Percentiles rank a stretch among this genome's conserved stretches.
phyloP scores from a whole-genome alignment of 1,140 invertebrate genomes.

The Drosophila paulistorum region DNA sequence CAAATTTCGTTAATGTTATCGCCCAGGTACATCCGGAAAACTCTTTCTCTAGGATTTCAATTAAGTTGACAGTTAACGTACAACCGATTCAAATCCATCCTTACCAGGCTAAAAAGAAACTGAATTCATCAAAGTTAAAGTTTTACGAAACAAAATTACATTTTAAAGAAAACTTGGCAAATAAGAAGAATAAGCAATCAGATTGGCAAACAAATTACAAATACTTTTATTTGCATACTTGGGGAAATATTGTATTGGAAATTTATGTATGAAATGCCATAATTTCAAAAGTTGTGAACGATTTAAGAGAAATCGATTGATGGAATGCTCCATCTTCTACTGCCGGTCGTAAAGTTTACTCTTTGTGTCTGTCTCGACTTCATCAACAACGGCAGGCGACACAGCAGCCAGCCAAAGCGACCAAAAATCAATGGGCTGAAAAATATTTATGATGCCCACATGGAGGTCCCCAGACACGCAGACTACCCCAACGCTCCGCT shows the following conservation, averaged over 20 bases:
- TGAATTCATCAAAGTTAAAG: too few relatives aligned
- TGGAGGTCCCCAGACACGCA: slow-evolving; percentile 15
- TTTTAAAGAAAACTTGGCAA: background rate
- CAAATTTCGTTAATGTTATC: slow-evolving; percentile 37
- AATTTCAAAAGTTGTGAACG: background rate
- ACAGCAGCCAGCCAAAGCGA: slow-evolving; percentile 65
- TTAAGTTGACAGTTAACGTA: background rate
- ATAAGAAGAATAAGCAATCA: too few relatives aligned
- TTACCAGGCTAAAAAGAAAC: too few relatives aligned
- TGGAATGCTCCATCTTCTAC: slow-evolving; percentile 37
- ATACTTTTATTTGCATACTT: too few relatives aligned
- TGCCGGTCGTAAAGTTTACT: slow-evolving; percentile 7
- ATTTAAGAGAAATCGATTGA: slow-evolving; percentile 16
- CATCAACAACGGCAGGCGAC: slow-evolving; percentile 66
- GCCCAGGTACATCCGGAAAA: slow-evolving; percentile 17
- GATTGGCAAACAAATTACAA: too few relatives aligned
- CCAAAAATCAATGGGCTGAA: slow-evolving; percentile 79
- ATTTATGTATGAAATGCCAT: slow-evolving; percentile 4
- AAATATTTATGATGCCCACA: slow-evolving; percentile 79
- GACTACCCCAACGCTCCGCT: background rate
- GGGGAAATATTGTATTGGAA: background rate
- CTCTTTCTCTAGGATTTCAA: slow-evolving; percentile 26
- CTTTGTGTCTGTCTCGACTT: slow-evolving; percentile 49
- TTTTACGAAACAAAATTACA: too few relatives aligned
- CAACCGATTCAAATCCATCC: too few relatives aligned